Conservation (phyloP, 1,140 invertebrate species). For the Maconellicoccus hirsutus region DNA sequence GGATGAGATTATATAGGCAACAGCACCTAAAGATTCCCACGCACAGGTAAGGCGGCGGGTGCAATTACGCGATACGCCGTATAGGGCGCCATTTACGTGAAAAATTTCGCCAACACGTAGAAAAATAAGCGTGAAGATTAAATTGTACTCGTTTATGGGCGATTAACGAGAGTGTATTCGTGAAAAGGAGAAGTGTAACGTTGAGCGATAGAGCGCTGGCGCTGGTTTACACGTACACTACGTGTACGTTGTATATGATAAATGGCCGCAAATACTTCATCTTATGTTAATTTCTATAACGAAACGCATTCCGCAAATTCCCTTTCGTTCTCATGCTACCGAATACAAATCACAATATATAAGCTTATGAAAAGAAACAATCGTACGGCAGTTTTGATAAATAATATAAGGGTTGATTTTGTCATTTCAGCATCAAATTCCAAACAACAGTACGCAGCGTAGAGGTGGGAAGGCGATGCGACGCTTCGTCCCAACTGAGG, state of each 20-base stretch:
- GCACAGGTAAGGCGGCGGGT: too few species aligned
- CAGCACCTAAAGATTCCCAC: too few species aligned
- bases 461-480: slow-evolving; percentile 6
- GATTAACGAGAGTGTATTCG: neutral
- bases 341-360: slow-evolving; percentile 9
- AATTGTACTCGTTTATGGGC: neutral
- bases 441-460: slow-evolving; percentile 13
- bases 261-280: slow-evolving; percentile 8
- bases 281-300: slow-evolving; percentile 9
- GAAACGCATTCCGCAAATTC: slow-evolving; percentile 1
- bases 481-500: slow-evolving; percentile 8
- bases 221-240: neutral
- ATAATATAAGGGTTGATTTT: slow-evolving; percentile 22
- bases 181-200: neutral
- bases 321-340: neutral
- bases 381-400: slow-evolving; percentile 18
- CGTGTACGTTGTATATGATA: neutral
- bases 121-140: neutral
- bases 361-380: slow-evolving; percentile 15
- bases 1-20: too few species aligned
- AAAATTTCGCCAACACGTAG: slow-evolving; percentile 3
- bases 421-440: slow-evolving; percentile 22
- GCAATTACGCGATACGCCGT: too few species aligned
- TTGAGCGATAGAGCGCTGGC: neutral
- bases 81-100: neutral